Evolutionary conservation across 2,113 vertebrate genomes (phyloP), one percentile per base, ranked within the genome.

Genomic region (Diphyllodes magnificus): DNA sequence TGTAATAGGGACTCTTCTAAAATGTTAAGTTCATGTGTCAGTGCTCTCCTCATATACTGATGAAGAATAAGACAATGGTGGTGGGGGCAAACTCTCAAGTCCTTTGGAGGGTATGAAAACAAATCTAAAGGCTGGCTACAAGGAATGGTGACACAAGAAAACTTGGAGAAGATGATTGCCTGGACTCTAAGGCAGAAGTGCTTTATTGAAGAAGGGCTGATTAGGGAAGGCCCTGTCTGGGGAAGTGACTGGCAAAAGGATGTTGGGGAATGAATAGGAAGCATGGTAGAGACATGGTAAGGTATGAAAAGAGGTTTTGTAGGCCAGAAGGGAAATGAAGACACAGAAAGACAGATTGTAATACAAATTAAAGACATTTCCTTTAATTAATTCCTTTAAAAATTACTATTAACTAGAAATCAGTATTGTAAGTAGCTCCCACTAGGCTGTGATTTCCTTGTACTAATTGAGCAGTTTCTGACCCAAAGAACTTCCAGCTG

Each of bases 311-410:
- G 51, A 71, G 13, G 24, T 79, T 93, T 87, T 76, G 37, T 85
- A 85, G 87, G 50, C 54, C 51, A 96, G 49, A 72, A 94, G 31
- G 59, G 49, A 95, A 82, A 92, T 66, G 71, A 87, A 90, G 39
- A 79, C 18, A 39, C 25, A 35, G 60, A 76, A 86, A 84, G 70
- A 77, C 39, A 85, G 45, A 60, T 30, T 82, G 53, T 84, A 87
- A 79, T 47, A 79, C n/a, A 68, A 84, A 78, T 79, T 78, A 50
- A 92, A 89, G 61, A 54, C 37, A 50, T 85, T 86, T 90, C 16
- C n/a, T 92, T 89, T 82, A 91, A 87, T 92, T 79, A 91, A 73
- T 64, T 76, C 65, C 9, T 92, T 81, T 53, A 15, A 82, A 90
- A 95, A 82, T 47, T 76, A 11, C 45, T 79, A 42, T 76, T 92